Base-by-base conservation (phyloP, 2,888 invertebrate genomes). In the Scelioninae gen. 1 region DNA sequence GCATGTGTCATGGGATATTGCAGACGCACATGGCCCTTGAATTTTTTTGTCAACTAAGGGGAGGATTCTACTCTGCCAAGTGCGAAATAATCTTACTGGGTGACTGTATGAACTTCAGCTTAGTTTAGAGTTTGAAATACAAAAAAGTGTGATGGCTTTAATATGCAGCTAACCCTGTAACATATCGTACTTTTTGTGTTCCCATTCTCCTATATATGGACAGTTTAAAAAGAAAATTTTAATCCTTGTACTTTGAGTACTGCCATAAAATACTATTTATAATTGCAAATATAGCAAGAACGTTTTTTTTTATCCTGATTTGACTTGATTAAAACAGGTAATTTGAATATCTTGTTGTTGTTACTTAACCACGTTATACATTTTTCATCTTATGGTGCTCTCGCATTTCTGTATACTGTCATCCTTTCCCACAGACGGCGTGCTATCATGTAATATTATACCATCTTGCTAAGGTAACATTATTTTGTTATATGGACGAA, bases 391-490 rank as follows among this genome's bases (percentile, higher is more conserved):
- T 66, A 49, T 60, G 15, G 53, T 29, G 62, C 65, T 71, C 79
- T 79, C 65, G 53, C 66, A 43, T 79, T 79, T 65, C 72, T 55
- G 34, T 29, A 16, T 49, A 13, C 29, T 78, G 65, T 79, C 60
- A 79, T 75, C 43, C 68, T 87, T 90, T 90, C 90, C 90, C 89
- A 90, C 88, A 90, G 84, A 86, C 84, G 71, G 81, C 82, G 84
- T 87, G 86, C 86, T 87, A 86, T 78, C 86, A 81, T 88, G 90
- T 89, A 90, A 90, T 85, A 85, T 88, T 90, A 90, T 87, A 90
- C 87, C 86, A 84, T 84, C 78, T 72, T 81, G 84, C 78, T 75
- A 78, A 75, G 83, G 49, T 83, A 83, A 85, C 84, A 79, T 68
- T 63, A 66, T 56, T 38, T 65, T 78, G 63, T n/a, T 66, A 76